Conservation (phyloP, 2,888 invertebrate species). For the Parthenolecanium corni region DNA sequence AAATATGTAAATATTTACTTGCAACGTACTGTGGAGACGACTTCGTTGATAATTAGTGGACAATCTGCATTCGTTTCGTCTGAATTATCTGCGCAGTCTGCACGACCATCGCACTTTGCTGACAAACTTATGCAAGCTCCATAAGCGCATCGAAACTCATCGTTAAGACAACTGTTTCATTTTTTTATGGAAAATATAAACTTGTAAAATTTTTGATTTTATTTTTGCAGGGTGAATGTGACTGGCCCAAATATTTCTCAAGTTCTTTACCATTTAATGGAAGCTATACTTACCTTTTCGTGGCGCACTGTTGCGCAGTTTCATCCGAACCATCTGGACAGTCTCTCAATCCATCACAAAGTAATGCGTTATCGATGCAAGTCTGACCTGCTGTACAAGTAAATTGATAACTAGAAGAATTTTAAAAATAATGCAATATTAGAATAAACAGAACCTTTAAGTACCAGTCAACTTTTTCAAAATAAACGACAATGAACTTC, state of each 20-base stretch:
- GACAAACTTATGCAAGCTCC: slow-evolving; percentile 33
- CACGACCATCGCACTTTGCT: slow-evolving; percentile 31
- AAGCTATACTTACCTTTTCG: not conserved
- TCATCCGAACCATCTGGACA: not conserved
- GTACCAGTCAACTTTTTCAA: too few relatives aligned
- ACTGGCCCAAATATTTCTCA: too few relatives aligned
- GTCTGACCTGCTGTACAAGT: not conserved
- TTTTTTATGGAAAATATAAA: too few relatives aligned
- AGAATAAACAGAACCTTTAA: too few relatives aligned
- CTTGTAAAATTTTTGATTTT: too few relatives aligned
- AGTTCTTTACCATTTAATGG: too few relatives aligned
- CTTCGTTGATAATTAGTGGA: not conserved
- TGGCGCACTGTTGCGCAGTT: not conserved
- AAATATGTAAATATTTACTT: too few relatives aligned
- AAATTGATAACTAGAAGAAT: not conserved
- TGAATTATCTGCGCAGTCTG: slow-evolving; percentile 33
- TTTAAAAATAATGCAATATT: too few relatives aligned
- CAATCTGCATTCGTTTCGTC: slow-evolving; percentile 30
- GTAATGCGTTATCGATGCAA: not conserved
- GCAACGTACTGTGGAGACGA: too few relatives aligned
- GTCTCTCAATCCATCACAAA: not conserved
- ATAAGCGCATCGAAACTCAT: slow-evolving; percentile 33
- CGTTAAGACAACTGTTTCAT: slow-evolving; percentile 33
- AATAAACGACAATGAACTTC: too few relatives aligned
- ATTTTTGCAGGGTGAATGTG: too few relatives aligned